Base-by-base conservation (phyloP, 2,888 invertebrate genomes). In the Leucophenga maculata region DNA sequence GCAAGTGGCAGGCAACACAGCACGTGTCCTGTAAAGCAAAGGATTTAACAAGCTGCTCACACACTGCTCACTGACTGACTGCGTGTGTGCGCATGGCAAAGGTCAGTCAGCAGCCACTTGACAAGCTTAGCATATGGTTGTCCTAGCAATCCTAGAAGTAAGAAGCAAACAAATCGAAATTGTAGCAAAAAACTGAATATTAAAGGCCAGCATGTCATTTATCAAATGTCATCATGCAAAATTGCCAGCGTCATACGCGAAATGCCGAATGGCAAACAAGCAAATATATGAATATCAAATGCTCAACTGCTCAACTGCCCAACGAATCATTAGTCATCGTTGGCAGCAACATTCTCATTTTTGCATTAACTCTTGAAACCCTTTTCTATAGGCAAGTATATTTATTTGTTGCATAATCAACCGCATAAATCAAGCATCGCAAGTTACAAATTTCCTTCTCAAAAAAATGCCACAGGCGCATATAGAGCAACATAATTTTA, bases 261-360 rank as follows among this genome's bases (percentile, higher is more conserved):
- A 50, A 50, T 50, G 50, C 50, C 26, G 26, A 26, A 26, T 26
- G 26, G 3, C 26, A 26, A 26, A 62, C 39, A 18, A 39, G n/a
- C 55, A 39, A 39, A 39, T 39, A 73, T 68, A 55, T 69, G 55
- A 48, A 68, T 70, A 69, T 65, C 46, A 65, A 64, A 22, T 64
- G 18, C n/a, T 22, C 31, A 13, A 18, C n/a, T n/a, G n/a, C n/a
- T n/a, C n/a, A 16, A 16, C 50, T 50, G 6, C 50, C 50, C 50
- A 16, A n/a, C n/a, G n/a, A 50, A 82, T 76, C 80, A 81, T 81
- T 82, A 82, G 79, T 81, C 83, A 81, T 81, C 73, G 72, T 50
- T 70, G 65, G 78, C 39, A 39, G 39, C 39, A 39, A 39, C 79
- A 74, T 73, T 70, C 75, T 78, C 69, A 70, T 77, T 74, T 76